Evolutionary conservation across 2,113 vertebrate genomes (phyloP), one percentile per base, ranked within the genome.

Genomic region (Tor tambroides): DNA sequence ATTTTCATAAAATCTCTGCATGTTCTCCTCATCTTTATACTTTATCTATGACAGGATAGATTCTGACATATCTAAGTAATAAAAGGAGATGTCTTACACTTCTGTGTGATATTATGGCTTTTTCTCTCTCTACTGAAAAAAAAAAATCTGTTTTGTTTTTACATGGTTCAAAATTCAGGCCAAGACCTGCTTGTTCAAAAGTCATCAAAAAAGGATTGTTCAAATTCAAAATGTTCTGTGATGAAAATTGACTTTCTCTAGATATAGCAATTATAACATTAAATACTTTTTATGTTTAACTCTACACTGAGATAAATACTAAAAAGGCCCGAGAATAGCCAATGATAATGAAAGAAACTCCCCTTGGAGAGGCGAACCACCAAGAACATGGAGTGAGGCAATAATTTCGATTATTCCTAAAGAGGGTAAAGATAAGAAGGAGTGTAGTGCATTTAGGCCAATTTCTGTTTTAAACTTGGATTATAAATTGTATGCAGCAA

Each of bases 351-450:
- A 71, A 71, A 35, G 15, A 71, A 69, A 69, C 56, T 21, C 17
- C 21, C 17, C 56, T 8, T 21, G 56, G 19, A 30, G 69, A 6
- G 86, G 78, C 1, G 26, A 17, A 15, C 49, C 76, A 10, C 69
- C 69, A 14, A 76, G 76, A 35, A 87, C 85, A 21, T 87, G 77
- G 88, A 87, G 49, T 12, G 76, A 89, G 35, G 77, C 85, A 7
- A 65, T 87, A 5, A 87, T 85, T 41, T 87, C 41, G 2, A 46
- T 85, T 4, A 89, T 87, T 5, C 17, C 81, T 17, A 86, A 38
- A 38, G 35, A 38, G 35, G 35, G 35, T 38, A 38, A 38, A 38
- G 35, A 38, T 38, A 6, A 6, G 35, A 6, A 38, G 35, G 0
- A 38, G 35, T 38, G 32, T 35, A 38, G 35, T 6, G 35, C 35